Conservation (phyloP, 2,113 vertebrate species). For the Ammodramus savannarum region DNA sequence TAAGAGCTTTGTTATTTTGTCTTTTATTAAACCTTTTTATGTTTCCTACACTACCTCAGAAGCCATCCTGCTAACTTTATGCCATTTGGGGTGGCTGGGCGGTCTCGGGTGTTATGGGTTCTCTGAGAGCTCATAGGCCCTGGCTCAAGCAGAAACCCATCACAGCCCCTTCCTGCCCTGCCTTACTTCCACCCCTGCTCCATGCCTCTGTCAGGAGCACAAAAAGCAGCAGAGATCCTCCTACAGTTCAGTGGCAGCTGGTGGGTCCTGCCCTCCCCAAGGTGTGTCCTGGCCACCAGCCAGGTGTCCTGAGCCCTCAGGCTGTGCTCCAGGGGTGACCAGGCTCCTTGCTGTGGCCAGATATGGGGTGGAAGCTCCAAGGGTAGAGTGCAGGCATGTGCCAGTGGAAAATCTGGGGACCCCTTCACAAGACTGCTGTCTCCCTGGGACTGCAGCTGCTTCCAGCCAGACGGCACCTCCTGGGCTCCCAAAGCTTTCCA, state of each 20-base stretch:
- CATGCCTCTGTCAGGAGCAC: not conserved
- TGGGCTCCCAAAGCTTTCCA: not conserved
- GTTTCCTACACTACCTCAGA: not conserved
- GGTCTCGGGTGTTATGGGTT: not conserved
- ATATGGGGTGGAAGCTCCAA: not conserved
- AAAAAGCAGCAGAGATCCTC: not conserved
- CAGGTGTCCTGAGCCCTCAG: not conserved
- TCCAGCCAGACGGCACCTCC: not conserved
- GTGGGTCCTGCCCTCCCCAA: not conserved
- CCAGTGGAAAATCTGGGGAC: not conserved
- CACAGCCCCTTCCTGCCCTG: not conserved
- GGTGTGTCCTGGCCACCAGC: not conserved
- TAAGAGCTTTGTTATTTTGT: not conserved
- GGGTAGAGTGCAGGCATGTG: not conserved
- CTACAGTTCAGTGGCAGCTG: not conserved
- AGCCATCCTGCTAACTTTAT: not conserved
- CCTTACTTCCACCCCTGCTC: not conserved
- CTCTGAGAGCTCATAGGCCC: not conserved
- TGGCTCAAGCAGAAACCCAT: not conserved
- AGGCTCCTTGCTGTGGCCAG: not conserved
- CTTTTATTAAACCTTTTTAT: not conserved
- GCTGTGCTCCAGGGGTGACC: not conserved
- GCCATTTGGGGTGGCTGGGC: not conserved
- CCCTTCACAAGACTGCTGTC: not conserved
- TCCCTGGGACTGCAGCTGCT: not conserved